phyloP scores from a whole-genome alignment of 1,140 invertebrate genomes.

The Euura lappo region DNA sequence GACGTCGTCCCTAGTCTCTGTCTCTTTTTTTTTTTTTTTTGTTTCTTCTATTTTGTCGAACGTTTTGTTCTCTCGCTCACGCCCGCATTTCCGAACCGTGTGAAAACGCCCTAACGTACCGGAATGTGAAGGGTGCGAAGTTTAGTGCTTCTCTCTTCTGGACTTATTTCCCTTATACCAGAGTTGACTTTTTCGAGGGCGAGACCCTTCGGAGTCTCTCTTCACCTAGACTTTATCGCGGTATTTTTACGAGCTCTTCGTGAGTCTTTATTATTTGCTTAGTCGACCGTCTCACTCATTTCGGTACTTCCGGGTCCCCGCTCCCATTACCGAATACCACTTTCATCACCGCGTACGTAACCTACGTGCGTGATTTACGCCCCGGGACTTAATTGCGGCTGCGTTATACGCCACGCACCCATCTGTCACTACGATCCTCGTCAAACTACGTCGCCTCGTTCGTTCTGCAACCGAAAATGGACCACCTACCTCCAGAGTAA shows the following conservation, averaged over 20 bases:
- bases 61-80: neutral
- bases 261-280: conserved; percentile 7
- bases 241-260: conserved; percentile 3
- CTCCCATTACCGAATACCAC: neutral
- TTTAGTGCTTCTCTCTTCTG: conserved; percentile 1
- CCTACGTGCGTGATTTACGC: neutral
- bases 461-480: neutral
- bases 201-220: neutral
- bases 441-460: neutral
- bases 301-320: neutral
- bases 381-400: neutral
- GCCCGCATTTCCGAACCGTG: neutral
- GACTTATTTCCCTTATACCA: neutral
- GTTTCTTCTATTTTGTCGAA: too few relatives aligned
- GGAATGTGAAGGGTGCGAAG: neutral
- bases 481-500: neutral
- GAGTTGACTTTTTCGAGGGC: neutral
- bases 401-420: neutral
- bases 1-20: neutral
- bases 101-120: neutral
- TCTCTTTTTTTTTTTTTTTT: neutral
- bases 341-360: neutral
- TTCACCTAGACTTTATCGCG: conserved; percentile 6
- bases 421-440: neutral
- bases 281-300: neutral